Base-by-base conservation (phyloP, 2,888 invertebrate species). In the Macrophya annulata region DNA sequence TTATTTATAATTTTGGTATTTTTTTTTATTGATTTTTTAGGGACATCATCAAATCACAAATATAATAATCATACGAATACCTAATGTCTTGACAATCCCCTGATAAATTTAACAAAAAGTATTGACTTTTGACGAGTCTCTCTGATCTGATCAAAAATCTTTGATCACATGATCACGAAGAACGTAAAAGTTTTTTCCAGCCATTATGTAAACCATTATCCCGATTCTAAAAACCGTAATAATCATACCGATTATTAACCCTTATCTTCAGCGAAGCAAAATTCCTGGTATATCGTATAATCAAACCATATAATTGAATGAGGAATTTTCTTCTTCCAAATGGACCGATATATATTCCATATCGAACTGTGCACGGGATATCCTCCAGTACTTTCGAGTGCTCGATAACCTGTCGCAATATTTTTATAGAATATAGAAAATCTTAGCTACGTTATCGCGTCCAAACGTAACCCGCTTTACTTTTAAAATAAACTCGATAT, bases 401-500 rank as follows among this genome's bases (percentile, higher is more conserved):
- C 43, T 76, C 25, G 12, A 8, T 25, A 76, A 74, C 8, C 72
- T 76, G 48, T 76, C 76, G 31, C 25, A 15, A 48, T 76, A 17
- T 48, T 76, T 31, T 9, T 8, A 40, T 9, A 59, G n/a, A 21
- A 37, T 40, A 17, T 10, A 40, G 59, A 59, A 59, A 79, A 79
- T 79, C 40, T 59, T 79, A 3, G 40, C 55, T 40, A 37, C 59
- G 9, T 79, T 79, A 79, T 79, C 79, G 37, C 79, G 37, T 31
- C 59, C 40, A 21, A 17, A 0, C 10, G 59, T 79, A 79, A 59
- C n/a, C 59, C 21, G 21, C 12, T 9, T 3, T n/a, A 21, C 40
- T 31, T 79, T 40, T 40, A 37, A 68, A 65, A 25, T 82, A 43
- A 83, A 40, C n/a, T 37, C 82, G 48, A 83, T 31, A 48, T 82